Evolutionary conservation across 2,888 invertebrate genomes (phyloP).

Genomic region (Epinotia demarniana): DNA sequence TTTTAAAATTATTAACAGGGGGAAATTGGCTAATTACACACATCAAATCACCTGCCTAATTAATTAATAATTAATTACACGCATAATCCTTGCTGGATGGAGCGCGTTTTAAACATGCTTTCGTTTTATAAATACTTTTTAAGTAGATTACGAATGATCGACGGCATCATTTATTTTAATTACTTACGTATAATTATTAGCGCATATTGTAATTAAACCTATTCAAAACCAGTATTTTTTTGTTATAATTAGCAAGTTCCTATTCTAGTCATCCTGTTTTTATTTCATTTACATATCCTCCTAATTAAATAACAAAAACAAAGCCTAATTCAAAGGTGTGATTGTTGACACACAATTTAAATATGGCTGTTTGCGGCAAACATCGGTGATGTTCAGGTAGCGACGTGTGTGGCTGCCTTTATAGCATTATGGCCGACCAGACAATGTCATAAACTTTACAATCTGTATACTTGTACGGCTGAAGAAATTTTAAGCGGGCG

Average conservation of each 20-base stretch:
- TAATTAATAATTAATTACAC: neutral
- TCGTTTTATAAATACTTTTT: neutral
- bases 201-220: neutral
- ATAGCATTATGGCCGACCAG: constrained; percentile 26
- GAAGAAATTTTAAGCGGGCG: neutral
- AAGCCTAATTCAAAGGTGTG: constrained; percentile 25
- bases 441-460: constrained; percentile 26
- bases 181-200: too few species aligned
- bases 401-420: constrained; percentile 47
- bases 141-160: neutral
- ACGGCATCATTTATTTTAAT: neutral
- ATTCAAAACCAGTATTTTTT: neutral
- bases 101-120: neutral
- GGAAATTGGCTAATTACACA: neutral
- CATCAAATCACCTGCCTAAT: neutral
- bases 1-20: neutral
- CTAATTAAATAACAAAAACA: constrained; percentile 15
- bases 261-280: constrained; percentile 4
- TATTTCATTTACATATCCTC: constrained; percentile 14
- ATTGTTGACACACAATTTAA: constrained; percentile 35
- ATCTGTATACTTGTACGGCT: constrained; percentile 8
- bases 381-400: constrained; percentile 38
- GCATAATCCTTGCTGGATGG: neutral
- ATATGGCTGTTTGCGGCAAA: constrained; percentile 35
- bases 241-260: neutral